These are phyloP conservation scores for Pseudoatta argentina DNA, from an alignment of 1,140 invertebrate species.

Conservation along the genomic window DNA sequence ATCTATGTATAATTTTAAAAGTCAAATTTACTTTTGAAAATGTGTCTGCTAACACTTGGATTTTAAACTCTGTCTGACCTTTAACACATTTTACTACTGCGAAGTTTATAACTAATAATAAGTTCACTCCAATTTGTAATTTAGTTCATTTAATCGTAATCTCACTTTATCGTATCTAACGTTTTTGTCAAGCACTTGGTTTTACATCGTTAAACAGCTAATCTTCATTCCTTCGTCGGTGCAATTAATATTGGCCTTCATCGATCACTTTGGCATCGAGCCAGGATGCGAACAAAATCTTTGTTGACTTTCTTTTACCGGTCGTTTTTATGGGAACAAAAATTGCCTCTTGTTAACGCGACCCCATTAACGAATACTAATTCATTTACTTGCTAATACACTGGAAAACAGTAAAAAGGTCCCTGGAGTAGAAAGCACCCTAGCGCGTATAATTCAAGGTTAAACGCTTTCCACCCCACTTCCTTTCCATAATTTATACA, in stretches of 20 bases:
- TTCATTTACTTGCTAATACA: constrained; percentile 56
- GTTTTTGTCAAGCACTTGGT: constrained; percentile 11
- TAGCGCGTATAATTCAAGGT: constrained; percentile 36
- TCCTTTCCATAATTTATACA: constrained; percentile 33
- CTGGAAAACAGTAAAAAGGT: constrained; percentile 32
- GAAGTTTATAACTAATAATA: not conserved
- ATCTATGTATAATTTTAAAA: not conserved
- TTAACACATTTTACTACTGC: not conserved
- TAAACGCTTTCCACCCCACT: constrained; percentile 37
- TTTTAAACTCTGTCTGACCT: not conserved
- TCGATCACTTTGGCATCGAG: constrained; percentile 43
- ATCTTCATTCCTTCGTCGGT: constrained; percentile 22
- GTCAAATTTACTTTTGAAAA: not conserved
- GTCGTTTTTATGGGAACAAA: constrained; percentile 37
- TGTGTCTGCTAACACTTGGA: not conserved
- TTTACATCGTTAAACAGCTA: constrained; percentile 46
- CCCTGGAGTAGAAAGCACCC: constrained; percentile 15
- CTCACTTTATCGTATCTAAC: not conserved
- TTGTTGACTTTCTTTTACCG: constrained; percentile 42
- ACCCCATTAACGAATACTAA: constrained; percentile 34
- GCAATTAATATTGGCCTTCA: constrained; percentile 50
- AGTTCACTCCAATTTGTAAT: not conserved
- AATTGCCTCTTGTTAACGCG: constrained; percentile 44
- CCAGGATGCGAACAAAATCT: constrained; percentile 36
- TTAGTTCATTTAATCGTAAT: constrained; percentile 10